Percentiles rank a stretch among this genome's conserved stretches.
phyloP scores from a whole-genome alignment of 2,113 vertebrate genomes.

The Brachyhypopomus gauderio region DNA sequence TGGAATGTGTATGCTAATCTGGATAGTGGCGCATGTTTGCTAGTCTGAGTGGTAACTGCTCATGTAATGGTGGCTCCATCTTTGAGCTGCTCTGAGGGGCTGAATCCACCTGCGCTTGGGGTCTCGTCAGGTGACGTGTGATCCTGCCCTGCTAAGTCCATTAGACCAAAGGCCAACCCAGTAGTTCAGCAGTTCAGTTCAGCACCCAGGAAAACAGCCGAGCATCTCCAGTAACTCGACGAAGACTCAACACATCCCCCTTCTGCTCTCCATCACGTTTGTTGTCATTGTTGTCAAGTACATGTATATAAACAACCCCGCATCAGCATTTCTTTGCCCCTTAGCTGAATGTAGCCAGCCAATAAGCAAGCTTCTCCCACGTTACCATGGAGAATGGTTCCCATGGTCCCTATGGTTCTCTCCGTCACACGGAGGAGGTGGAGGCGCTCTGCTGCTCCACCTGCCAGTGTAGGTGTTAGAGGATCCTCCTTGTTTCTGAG shows the following conservation, averaged over 20 bases:
- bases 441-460: slow-evolving; percentile 78
- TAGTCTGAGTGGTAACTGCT: slow-evolving; percentile 22
- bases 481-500: slow-evolving; percentile 60
- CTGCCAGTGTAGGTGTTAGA: slow-evolving; percentile 69
- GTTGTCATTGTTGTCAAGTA: slow-evolving; percentile 9
- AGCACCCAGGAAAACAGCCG: slow-evolving; percentile 1
- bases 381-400: slow-evolving; percentile 86
- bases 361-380: slow-evolving; percentile 78
- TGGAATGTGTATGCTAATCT: slow-evolving; percentile 24
- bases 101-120: slow-evolving; percentile 42
- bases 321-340: slow-evolving; percentile 61
- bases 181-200: slow-evolving; percentile 45
- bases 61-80: slow-evolving; percentile 38
- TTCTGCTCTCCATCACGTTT: neutral
- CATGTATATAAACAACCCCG: slow-evolving; percentile 28
- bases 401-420: slow-evolving; percentile 72
- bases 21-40: slow-evolving; percentile 56
- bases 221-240: slow-evolving; percentile 14
- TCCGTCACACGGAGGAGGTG: slow-evolving; percentile 77
- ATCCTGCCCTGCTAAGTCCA: slow-evolving; percentile 85
- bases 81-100: slow-evolving; percentile 70
- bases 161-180: slow-evolving; percentile 86
- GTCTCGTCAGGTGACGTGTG: slow-evolving; percentile 75
- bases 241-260: neutral
- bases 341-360: slow-evolving; percentile 80